Evolutionary conservation across 2,888 invertebrate species (phyloP), one percentile per base, ranked within the genome.

Genomic region (Malachius bipustulatus): DNA sequence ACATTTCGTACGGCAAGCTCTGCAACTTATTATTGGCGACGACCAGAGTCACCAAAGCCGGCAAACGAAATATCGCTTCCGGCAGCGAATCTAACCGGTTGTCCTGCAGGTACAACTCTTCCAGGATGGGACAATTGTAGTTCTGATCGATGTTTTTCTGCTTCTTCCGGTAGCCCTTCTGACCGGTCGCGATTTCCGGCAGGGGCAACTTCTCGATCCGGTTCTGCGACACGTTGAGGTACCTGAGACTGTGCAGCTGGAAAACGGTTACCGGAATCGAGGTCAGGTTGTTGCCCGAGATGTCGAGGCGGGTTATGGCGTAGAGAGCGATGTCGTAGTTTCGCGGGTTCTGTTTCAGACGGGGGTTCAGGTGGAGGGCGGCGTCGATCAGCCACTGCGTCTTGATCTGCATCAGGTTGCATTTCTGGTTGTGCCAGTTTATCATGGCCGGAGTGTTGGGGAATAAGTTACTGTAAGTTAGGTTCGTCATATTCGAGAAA

Each of bases 11-110:
- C 0, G 94, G 93, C 35, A 96, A 64, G 31, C 71, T 64, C 43
- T 85, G 81, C 35, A 96, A 64, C 60, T 90, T 88, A 63, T 97
- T 97, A 63, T 91, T 89, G 1, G 93, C 88, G n/a, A 91, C 77
- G 60, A 96, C 93, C 44, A 98, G 68, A 2, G 82, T 80, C 8
- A 74, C 67, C 26, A 96, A 65, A 0, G 76, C 66, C 0, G 89
- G 84, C 34, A 96, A 68, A 3, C 73, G 70, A 66, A 94, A 93
- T 15, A 96, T 65, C 35, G 78, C 78, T 2, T 79, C 71, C 0
- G 94, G 91, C 8, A 97, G 62, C 34, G 72, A 69, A 44, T 85
- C 84, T 19, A 98, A 63, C 2, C 88, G 73, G 62, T 93, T 93
- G 59, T 94, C 88, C 63, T 88, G 84, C n/a, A 97, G 56, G 53